Evolutionary conservation across 2,113 vertebrate species (phyloP).

Genomic region (Mastomys natalensis): DNA sequence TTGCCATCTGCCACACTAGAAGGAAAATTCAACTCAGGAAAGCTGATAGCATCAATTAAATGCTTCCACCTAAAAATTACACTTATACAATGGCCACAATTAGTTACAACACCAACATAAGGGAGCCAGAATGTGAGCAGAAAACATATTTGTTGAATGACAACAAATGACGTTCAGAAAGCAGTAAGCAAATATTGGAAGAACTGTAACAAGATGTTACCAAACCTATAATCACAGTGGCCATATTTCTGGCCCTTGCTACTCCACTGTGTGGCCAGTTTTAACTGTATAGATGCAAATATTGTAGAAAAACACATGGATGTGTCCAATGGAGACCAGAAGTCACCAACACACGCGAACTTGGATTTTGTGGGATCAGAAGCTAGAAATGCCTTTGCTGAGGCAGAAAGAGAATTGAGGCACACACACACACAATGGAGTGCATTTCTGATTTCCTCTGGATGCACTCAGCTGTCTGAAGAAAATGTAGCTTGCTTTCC

Average conservation of each 20-base stretch:
- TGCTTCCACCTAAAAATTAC: background rate
- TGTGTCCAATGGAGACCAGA: slow-evolving; percentile 26
- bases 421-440: background rate
- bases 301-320: background rate
- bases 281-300: background rate
- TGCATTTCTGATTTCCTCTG: background rate
- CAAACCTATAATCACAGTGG: background rate
- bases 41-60: background rate
- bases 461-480: background rate
- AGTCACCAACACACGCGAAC: background rate
- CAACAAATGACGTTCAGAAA: background rate
- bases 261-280: background rate
- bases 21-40: background rate
- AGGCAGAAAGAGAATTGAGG: background rate
- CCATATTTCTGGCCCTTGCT: slow-evolving; percentile 30
- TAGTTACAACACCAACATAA: background rate
- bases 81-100: background rate
- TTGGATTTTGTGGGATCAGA: background rate
- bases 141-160: background rate
- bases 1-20: background rate
- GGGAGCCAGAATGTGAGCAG: background rate
- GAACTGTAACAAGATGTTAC: background rate
- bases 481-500: background rate
- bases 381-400: background rate
- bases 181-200: background rate